These are phyloP conservation scores for Pocillopora verrucosa DNA, from an alignment of 64 coral and sea anemone genomes.

Conservation along the genomic window DNA sequence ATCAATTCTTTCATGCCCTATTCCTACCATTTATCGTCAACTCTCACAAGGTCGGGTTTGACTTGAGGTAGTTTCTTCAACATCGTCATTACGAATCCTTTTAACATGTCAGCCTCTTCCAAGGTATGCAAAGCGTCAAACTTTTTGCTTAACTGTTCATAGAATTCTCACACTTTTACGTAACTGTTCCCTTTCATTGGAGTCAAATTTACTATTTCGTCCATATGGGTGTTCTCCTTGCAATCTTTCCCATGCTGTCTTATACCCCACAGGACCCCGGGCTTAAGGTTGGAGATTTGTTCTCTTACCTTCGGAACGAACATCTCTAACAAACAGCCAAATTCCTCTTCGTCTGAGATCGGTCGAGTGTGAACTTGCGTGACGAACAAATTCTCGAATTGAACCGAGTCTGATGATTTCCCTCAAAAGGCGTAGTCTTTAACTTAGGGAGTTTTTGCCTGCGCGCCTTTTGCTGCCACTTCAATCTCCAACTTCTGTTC, in stretches of 20 bases:
- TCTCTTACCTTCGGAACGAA: not conserved
- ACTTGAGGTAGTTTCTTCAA: constrained; percentile 78
- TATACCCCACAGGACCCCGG: no score
- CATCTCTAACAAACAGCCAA: constrained; percentile 41
- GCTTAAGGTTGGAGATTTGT: not conserved
- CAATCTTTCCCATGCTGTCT: constrained; percentile 1
- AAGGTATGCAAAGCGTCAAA: constrained; percentile 52
- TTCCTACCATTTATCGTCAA: constrained; percentile 73
- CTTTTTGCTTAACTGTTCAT: constrained; percentile 53
- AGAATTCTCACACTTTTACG: constrained; percentile 28
- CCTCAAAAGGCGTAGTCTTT: constrained; percentile 29
- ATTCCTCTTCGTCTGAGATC: constrained; percentile 34
- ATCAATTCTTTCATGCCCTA: constrained; percentile 68
- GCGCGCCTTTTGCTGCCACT: not conserved
- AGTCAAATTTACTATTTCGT: constrained; percentile 34
- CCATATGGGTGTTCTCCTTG: constrained; percentile 45
- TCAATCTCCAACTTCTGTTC: constrained; percentile 55
- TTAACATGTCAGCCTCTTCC: constrained; percentile 22
- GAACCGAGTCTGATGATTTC: constrained; percentile 31
- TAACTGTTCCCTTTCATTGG: constrained; percentile 18
- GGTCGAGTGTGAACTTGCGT: constrained; percentile 34
- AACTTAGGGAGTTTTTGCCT: constrained; percentile 20
- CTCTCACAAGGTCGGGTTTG: constrained; percentile 67
- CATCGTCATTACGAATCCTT: constrained; percentile 25
- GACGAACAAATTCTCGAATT: constrained; percentile 57